These are phyloP conservation scores for Ceratothoa steindachneri DNA, from an alignment of 2,888 invertebrate species.

Conservation along the genomic window DNA sequence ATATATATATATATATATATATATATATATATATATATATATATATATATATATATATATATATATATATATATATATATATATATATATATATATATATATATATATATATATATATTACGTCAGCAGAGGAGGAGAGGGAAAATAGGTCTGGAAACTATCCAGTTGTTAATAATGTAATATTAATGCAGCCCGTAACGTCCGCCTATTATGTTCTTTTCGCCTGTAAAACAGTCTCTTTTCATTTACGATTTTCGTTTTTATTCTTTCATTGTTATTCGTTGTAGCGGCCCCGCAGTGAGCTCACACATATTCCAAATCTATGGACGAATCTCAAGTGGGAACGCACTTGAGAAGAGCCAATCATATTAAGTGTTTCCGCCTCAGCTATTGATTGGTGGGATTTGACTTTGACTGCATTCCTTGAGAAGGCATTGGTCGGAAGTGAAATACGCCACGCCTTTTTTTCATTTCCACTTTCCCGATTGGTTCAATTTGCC, in stretches of 20 bases:
- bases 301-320: constrained; percentile 48
- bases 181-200: constrained; percentile 43
- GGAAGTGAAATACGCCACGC: constrained; percentile 16
- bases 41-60: too few species aligned
- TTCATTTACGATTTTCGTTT: constrained; percentile 40
- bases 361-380: constrained; percentile 48
- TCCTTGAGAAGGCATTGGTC: constrained; percentile 28
- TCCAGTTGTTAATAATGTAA: constrained; percentile 40
- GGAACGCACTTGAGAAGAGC: constrained; percentile 41
- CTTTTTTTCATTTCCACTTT: constrained; percentile 14
- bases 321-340: constrained; percentile 45
- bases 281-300: constrained; percentile 44
- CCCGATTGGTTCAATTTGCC: constrained; percentile 33
- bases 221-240: constrained; percentile 46
- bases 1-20: too few species aligned
- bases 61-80: too few species aligned
- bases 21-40: too few species aligned
- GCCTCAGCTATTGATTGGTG: constrained; percentile 47
- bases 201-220: constrained; percentile 45
- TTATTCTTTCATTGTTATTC: constrained; percentile 43
- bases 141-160: background rate
- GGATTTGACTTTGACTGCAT: constrained; percentile 40
- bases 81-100: too few species aligned
- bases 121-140: background rate
- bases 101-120: too few species aligned